Evolutionary conservation across 2,888 invertebrate genomes (phyloP).

Genomic region (Allygus modestus): DNA sequence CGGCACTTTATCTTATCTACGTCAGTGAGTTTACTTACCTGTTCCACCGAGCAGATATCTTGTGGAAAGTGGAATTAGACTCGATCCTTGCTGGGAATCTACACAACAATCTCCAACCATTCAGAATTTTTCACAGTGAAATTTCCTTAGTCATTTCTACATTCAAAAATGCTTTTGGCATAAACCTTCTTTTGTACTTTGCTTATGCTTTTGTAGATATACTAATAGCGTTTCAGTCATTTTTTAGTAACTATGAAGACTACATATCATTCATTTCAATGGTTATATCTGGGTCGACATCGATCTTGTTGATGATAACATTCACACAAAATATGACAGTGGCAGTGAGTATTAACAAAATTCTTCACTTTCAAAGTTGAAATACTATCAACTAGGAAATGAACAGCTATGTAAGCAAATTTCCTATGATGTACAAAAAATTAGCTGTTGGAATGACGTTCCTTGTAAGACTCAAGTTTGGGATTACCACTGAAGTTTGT

Average conservation of each 20-base stretch:
- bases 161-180: conserved; percentile 28
- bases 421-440: not conserved
- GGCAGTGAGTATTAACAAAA: conserved; percentile 20
- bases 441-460: too few species aligned
- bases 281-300: not conserved
- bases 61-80: conserved; percentile 6
- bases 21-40: not conserved
- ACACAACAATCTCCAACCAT: not conserved
- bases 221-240: conserved; percentile 20
- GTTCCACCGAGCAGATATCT: not conserved
- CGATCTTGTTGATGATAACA: conserved; percentile 32
- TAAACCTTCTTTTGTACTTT: conserved; percentile 31
- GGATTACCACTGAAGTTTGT: too few species aligned
- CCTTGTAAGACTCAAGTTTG: too few species aligned
- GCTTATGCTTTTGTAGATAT: not conserved
- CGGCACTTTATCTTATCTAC: conserved; percentile 25
- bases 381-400: not conserved
- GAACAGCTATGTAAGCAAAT: not conserved
- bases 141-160: not conserved
- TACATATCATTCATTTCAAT: not conserved
- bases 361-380: too few species aligned
- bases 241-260: not conserved
- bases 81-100: not conserved
- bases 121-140: conserved; percentile 38
- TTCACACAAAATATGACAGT: conserved; percentile 36